phyloP scores from a whole-genome alignment of 2,888 invertebrate species.

The Eupithecia subfuscata region DNA sequence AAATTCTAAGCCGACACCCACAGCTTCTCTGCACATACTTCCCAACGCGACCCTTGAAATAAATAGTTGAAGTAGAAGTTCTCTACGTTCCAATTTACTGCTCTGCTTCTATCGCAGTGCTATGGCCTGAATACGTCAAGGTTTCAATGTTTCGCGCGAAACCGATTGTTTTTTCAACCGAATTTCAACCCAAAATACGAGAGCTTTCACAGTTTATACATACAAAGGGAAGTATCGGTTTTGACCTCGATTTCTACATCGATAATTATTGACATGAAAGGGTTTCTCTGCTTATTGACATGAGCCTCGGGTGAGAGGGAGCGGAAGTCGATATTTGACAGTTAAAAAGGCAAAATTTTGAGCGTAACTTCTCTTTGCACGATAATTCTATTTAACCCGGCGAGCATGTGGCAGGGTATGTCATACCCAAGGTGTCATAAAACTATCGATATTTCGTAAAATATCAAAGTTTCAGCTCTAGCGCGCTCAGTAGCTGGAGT shows the following conservation, averaged over 20 bases:
- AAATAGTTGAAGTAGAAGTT: no score
- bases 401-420: no score
- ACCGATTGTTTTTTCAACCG: constrained; percentile 28
- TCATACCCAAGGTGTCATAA: no score
- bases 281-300: background rate
- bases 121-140: constrained; percentile 36
- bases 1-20: no score
- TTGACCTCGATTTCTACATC: background rate
- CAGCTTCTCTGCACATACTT: no score
- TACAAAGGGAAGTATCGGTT: background rate
- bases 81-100: constrained; percentile 5
- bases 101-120: constrained; percentile 7
- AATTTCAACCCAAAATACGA: constrained; percentile 6
- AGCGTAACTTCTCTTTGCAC: no score
- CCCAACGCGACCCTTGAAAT: no score
- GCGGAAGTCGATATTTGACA: background rate
- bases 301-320: background rate
- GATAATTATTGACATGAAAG: background rate
- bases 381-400: no score
- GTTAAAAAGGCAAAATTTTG: background rate
- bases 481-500: no score
- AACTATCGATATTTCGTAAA: no score
- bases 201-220: background rate
- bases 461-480: no score
- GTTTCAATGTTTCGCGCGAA: constrained; percentile 23